These are phyloP conservation scores for Alviniconcha marisindica DNA, from an alignment of 1,140 invertebrate genomes.

Conservation along the genomic window DNA sequence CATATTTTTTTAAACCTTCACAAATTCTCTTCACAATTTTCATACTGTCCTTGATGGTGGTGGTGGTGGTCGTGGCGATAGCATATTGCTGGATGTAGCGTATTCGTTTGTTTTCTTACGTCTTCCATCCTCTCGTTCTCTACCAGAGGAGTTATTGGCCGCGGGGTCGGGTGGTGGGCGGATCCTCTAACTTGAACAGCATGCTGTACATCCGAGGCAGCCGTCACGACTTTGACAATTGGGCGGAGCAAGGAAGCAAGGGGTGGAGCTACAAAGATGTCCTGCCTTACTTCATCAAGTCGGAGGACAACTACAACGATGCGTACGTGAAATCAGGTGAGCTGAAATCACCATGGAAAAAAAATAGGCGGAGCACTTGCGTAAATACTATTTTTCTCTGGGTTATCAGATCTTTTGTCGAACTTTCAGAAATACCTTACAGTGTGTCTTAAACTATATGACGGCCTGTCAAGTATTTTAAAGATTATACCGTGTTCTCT, in stretches of 20 bases:
- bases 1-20: too few species aligned
- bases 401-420: neutral
- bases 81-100: too few species aligned
- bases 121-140: too few species aligned
- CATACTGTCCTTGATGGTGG: too few species aligned
- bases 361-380: neutral
- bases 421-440: neutral
- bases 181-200: conserved; percentile 94
- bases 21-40: too few species aligned
- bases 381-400: too few species aligned
- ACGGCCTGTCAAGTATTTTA: neutral
- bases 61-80: too few species aligned
- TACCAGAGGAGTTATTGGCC: conserved; percentile 58
- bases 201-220: conserved; percentile 97
- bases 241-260: conserved; percentile 91
- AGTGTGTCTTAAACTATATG: neutral
- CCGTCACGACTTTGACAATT: conserved; percentile 92
- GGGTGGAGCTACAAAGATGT: conserved; percentile 93
- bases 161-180: conserved; percentile 79
- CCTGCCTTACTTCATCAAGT: conserved; percentile 93
- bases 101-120: too few species aligned
- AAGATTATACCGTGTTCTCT: neutral
- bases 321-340: conserved; percentile 50
- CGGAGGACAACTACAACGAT: conserved; percentile 68
- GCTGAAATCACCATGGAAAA: too few species aligned